Evolutionary conservation across 92 coral and sea anemone genomes (phyloP).

Genomic region (Porites divaricata): DNA sequence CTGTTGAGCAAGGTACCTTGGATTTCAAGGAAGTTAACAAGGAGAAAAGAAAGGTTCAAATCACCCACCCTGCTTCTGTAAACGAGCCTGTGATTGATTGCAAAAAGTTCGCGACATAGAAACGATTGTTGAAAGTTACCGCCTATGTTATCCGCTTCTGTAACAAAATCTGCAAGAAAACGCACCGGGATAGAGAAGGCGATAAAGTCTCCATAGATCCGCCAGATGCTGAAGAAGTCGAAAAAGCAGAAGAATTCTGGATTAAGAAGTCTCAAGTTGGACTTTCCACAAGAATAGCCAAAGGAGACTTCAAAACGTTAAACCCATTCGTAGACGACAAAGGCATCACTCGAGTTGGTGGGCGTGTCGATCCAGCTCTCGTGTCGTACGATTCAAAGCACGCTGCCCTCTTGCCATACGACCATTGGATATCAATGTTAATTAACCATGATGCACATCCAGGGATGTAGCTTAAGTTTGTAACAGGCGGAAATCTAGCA

Average conservation of each 20-base stretch:
- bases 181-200: background rate
- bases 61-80: background rate
- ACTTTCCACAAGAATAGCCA: no score
- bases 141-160: background rate
- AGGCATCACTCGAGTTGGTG: background rate
- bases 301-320: background rate
- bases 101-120: background rate
- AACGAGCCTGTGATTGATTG: background rate
- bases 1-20: background rate
- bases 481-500: no score
- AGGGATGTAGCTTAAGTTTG: no score
- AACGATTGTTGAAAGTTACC: background rate
- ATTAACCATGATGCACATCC: slow-evolving; percentile 45
- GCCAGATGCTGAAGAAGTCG: background rate
- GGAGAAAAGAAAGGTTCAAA: background rate
- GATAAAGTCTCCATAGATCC: background rate
- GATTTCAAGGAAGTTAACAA: background rate
- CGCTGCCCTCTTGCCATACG: slow-evolving; percentile 32
- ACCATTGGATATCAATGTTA: slow-evolving; percentile 31
- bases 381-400: background rate
- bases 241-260: no score
- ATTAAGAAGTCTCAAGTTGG: background rate
- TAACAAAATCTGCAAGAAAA: background rate
- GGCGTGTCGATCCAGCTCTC: background rate
- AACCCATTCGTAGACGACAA: background rate